Percentiles rank a stretch among this genome's conserved stretches.
Conservation (phyloP, 2,888 invertebrate genomes). For the Platycheirus albimanus region DNA sequence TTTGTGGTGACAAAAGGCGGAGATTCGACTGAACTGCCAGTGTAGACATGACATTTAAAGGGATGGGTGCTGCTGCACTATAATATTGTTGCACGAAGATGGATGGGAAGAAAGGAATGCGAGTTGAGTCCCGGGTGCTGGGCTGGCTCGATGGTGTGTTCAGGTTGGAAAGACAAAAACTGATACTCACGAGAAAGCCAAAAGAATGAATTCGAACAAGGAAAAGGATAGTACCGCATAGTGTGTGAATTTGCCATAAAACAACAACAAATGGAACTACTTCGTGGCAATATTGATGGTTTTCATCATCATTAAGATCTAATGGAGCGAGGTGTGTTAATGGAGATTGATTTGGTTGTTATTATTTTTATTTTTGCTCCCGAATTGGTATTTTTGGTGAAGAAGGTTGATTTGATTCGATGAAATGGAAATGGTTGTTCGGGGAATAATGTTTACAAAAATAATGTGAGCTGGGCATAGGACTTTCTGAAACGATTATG, state of each 20-base stretch:
- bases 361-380: constrained; percentile 10
- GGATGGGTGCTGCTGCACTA: constrained; percentile 40
- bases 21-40: constrained; percentile 17
- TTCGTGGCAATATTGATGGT: constrained; percentile 68
- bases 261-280: constrained; percentile 18
- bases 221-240: constrained; percentile 57
- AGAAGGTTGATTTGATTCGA: constrained; percentile 36
- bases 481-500: constrained; percentile 3
- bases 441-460: neutral
- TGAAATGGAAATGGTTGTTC: neutral
- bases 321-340: constrained; percentile 66
- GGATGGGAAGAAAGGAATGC: constrained; percentile 58
- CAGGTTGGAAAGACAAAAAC: constrained; percentile 57
- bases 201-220: constrained; percentile 39
- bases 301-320: constrained; percentile 68
- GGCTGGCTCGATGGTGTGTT: constrained; percentile 52
- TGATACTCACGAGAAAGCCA: constrained; percentile 29
- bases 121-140: constrained; percentile 65
- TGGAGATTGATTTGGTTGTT: constrained; percentile 71
- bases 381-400: constrained; percentile 1
- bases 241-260: constrained; percentile 65
- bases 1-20: constrained; percentile 26
- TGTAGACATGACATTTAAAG: constrained; percentile 56
- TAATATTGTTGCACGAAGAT: constrained; percentile 46
- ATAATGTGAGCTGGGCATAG: constrained; percentile 28